phyloP scores from a whole-genome alignment of 1,140 invertebrate species.

The Thalassaphorura encarpata region DNA sequence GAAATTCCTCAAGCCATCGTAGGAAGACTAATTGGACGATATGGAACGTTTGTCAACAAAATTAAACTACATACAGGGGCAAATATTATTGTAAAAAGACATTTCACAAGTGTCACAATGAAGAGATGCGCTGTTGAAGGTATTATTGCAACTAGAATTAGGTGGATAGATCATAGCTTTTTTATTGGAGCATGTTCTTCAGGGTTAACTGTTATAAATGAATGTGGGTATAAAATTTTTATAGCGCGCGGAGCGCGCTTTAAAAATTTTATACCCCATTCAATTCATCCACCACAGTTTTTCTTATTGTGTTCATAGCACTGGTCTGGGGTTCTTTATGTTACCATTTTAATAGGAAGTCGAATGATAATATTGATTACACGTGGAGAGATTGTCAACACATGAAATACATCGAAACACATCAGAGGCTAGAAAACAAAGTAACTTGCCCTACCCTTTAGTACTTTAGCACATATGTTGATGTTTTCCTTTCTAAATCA shows the following conservation, averaged over 20 bases:
- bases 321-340: too few relatives aligned
- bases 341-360: too few relatives aligned
- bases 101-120: slow-evolving; percentile 55
- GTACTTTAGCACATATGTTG: too few relatives aligned
- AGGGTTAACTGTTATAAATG: background rate
- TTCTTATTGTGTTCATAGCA: too few relatives aligned
- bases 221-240: background rate
- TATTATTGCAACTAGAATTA: too few relatives aligned
- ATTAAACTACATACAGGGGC: slow-evolving; percentile 69
- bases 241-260: too few relatives aligned
- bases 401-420: too few relatives aligned
- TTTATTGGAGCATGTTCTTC: background rate
- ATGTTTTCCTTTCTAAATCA: too few relatives aligned
- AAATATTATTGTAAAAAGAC: slow-evolving; percentile 62
- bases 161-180: background rate
- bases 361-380: too few relatives aligned
- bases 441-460: too few relatives aligned
- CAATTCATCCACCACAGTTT: background rate
- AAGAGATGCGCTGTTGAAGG: slow-evolving; percentile 79
- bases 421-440: too few relatives aligned
- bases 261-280: background rate
- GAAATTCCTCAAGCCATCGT: slow-evolving; percentile 66
- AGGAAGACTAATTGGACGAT: slow-evolving; percentile 75
- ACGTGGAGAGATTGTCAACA: too few relatives aligned
- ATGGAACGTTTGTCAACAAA: slow-evolving; percentile 66